Conservation (phyloP, 2,888 invertebrate genomes). For the Xanthorhoe spadicearia region DNA sequence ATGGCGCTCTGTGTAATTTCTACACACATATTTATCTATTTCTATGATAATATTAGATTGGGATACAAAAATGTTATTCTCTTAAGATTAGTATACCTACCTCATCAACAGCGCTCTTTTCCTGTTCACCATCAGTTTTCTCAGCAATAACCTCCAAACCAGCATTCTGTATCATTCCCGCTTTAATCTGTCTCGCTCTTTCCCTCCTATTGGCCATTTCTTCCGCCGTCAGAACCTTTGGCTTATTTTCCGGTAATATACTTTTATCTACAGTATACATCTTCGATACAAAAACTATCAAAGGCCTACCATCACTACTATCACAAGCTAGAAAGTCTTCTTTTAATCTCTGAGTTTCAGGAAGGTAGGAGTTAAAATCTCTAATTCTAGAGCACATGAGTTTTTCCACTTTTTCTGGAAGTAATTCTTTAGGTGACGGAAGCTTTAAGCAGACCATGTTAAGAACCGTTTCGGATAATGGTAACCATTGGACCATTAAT, state of each 20-base stretch:
- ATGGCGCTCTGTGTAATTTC: no score
- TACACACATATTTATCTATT: no score
- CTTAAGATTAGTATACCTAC: neutral
- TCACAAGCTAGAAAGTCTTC: slow-evolving; percentile 89
- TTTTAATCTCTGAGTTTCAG: slow-evolving; percentile 89
- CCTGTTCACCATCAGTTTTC: slow-evolving; percentile 52
- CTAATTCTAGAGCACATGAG: slow-evolving; percentile 90
- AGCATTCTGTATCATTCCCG: slow-evolving; percentile 78
- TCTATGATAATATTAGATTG: no score
- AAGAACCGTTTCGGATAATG: slow-evolving; percentile 92
- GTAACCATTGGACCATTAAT: slow-evolving; percentile 95
- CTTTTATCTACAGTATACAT: slow-evolving; percentile 94
- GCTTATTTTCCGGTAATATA: slow-evolving; percentile 91
- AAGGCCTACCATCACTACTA: slow-evolving; percentile 85
- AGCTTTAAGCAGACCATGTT: slow-evolving; percentile 91
- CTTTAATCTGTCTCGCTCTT: slow-evolving; percentile 87
- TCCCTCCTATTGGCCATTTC: slow-evolving; percentile 89
- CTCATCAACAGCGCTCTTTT: slow-evolving; percentile 73
- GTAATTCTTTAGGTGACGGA: slow-evolving; percentile 92
- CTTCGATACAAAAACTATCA: slow-evolving; percentile 93
- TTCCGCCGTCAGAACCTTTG: slow-evolving; percentile 89
- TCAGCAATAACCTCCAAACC: slow-evolving; percentile 50
- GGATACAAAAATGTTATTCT: no score
- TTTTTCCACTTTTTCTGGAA: slow-evolving; percentile 91
- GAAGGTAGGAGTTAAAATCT: slow-evolving; percentile 87